These are phyloP conservation scores for Heterotilapia buettikoferi DNA, from an alignment of 2,113 vertebrate species.

Conservation along the genomic window DNA sequence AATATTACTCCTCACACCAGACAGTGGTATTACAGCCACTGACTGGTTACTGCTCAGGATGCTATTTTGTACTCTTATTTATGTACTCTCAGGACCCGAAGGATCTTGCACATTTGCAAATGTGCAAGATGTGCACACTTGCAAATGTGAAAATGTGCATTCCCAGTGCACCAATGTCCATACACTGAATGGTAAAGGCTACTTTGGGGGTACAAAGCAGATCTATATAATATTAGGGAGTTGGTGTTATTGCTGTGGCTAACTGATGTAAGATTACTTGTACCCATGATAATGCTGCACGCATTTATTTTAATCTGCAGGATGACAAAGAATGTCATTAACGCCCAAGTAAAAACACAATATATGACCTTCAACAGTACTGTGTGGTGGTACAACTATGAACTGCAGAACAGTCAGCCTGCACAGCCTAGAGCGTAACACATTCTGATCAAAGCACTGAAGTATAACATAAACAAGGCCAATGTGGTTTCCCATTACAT, in stretches of 20 bases:
- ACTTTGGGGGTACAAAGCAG: neutral
- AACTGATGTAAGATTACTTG: neutral
- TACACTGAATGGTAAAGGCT: neutral
- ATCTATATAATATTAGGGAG: neutral
- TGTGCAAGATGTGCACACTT: neutral
- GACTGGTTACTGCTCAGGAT: neutral
- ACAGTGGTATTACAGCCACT: neutral
- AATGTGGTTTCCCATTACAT: conserved; percentile 18
- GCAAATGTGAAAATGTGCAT: neutral
- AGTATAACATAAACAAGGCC: conserved; percentile 49
- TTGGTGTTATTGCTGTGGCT: neutral
- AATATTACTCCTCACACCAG: neutral
- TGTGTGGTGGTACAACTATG: neutral
- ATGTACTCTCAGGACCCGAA: neutral
- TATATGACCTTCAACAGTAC: neutral
- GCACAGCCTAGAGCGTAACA: neutral
- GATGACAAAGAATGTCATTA: neutral
- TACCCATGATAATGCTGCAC: neutral
- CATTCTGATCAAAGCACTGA: conserved; percentile 20
- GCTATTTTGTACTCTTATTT: neutral
- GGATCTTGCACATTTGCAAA: neutral
- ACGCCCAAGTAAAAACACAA: neutral
- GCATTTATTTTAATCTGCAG: neutral
- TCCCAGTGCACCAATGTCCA: neutral
- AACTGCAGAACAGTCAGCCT: neutral